Evolutionary conservation across 1,140 invertebrate genomes (phyloP).

Genomic region (Druon quercuslanigerum): DNA sequence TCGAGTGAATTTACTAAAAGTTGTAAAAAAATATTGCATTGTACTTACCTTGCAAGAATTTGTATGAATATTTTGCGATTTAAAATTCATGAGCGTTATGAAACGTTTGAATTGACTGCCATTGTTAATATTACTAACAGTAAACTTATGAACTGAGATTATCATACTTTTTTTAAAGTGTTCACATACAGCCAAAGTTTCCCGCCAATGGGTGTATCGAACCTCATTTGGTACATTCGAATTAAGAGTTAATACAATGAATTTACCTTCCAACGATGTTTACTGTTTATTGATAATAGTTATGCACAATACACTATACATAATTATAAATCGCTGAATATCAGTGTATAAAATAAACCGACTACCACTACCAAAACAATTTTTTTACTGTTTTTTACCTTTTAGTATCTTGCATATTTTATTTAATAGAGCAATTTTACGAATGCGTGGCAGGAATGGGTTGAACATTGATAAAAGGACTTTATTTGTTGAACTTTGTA

Average conservation of each 20-base stretch:
- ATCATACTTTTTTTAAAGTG: constrained; percentile 11
- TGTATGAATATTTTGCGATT: background rate
- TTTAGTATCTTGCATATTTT: background rate
- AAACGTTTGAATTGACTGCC: constrained; percentile 8
- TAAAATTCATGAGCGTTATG: background rate
- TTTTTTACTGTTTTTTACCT: background rate
- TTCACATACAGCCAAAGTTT: constrained; percentile 16
- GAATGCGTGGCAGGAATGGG: background rate
- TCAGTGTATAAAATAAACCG: constrained; percentile 27
- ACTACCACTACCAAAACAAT: background rate
- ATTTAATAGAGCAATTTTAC: constrained; percentile 1
- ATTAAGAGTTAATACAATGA: constrained; percentile 16
- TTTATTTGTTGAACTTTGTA: too few species aligned
- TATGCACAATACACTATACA: constrained; percentile 16
- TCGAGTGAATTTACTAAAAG: background rate
- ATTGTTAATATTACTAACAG: constrained; percentile 22
- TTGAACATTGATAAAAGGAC: too few species aligned
- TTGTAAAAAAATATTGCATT: constrained; percentile 13
- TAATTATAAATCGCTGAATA: constrained; percentile 12
- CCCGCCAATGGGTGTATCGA: background rate
- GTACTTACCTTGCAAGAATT: constrained; percentile 7
- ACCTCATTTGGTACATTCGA: background rate
- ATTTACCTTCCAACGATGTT: constrained; percentile 12
- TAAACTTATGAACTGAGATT: background rate
- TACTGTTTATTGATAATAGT: constrained; percentile 23